Evolutionary conservation across 2,888 invertebrate species (phyloP), one percentile per base, ranked within the genome.

Genomic region (Altica lythri): DNA sequence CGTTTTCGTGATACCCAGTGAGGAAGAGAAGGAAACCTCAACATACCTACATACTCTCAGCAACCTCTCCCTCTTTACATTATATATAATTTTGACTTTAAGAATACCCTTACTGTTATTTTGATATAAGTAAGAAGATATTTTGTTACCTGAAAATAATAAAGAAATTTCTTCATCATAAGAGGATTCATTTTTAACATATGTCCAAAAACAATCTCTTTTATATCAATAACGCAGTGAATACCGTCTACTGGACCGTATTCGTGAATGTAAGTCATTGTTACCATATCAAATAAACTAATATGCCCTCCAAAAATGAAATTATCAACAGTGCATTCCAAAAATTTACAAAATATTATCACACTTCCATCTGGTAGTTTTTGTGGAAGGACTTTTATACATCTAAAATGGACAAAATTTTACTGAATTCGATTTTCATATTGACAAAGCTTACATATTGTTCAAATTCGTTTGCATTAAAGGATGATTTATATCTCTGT

Each of bases 141-240:
- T n/a, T 3, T 6, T 22, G 10, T 57, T 65, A 83, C 85, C 79
- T 88, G 88, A 25, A 89, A 70, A 65, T 82, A 89, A 60, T 79
- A 82, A 5, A 89, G 76, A 61, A 84, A 85, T 69, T 88, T 88
- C 63, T 86, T 88, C 59, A 88, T 74, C 1, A 82, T 80, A 62
- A 83, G 77, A 0, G 87, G 72, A 53, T 83, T 86, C 1, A 89
- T 72, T 63, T 82, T 81, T 3, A 84, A 79, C 2, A 88, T 72
- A 65, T 90, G 89, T 0, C 83, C 82, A 12, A 89, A 72, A 0
- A 79, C 76, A 6, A 84, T 76, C 0, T 81, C 81, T 25, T 81
- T 79, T 72, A 87, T 79, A 71, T 90, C 88, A 10, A 88, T 77
- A 1, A 87, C 67, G 48, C 89, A 78, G 2, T 83, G 68, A 51